Percentiles rank a stretch among this genome's conserved stretches.
These are phyloP conservation scores for Oreochromis mossambicus DNA, from an alignment of 2,797 vertebrate species.

Conservation along the genomic window DNA sequence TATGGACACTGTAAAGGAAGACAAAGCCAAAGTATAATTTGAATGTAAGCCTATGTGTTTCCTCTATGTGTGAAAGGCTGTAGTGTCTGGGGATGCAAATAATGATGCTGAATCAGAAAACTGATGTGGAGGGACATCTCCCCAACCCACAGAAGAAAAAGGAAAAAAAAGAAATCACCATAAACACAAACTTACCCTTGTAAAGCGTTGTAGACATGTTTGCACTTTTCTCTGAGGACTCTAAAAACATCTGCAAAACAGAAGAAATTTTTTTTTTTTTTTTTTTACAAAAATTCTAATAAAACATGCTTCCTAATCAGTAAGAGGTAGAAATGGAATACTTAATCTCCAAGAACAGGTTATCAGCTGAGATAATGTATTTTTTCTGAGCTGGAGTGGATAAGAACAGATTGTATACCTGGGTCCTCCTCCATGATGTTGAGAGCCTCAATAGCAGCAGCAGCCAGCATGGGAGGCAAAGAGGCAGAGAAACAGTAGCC, in stretches of 20 bases:
- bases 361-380: not conserved
- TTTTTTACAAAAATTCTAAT: not conserved
- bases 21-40: not conserved
- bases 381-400: not conserved
- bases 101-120: not conserved
- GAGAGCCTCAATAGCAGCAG: constrained; percentile 92
- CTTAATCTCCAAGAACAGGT: not conserved
- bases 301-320: not conserved
- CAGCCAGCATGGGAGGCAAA: constrained; percentile 89
- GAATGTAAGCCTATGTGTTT: not conserved
- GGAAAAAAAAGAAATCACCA: not conserved
- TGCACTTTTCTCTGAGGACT: constrained; percentile 83
- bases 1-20: not conserved
- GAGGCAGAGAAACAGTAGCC: constrained; percentile 99
- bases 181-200: constrained; percentile 80
- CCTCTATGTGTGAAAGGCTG: not conserved
- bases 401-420: constrained; percentile 72
- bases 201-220: constrained; percentile 81
- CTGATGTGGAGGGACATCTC: not conserved
- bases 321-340: not conserved
- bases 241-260: constrained; percentile 83
- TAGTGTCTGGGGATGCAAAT: not conserved
- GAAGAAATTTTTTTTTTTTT: not conserved
- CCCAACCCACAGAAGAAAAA: not conserved
- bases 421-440: constrained; percentile 97